Conservation (phyloP, 2,888 invertebrate genomes). For the Periphyllus acericola region DNA sequence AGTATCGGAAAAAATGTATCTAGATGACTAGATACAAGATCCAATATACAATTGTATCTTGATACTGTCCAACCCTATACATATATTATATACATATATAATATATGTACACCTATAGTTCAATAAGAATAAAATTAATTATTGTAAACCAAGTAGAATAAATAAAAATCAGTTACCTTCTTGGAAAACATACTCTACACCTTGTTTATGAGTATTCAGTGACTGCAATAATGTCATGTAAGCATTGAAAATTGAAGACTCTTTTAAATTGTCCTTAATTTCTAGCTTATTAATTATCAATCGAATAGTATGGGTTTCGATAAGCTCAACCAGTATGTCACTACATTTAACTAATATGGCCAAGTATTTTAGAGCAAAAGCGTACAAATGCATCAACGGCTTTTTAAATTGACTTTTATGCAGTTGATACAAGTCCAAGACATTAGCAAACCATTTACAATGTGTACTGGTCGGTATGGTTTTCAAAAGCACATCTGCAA, state of each 20-base stretch:
- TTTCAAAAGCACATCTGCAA: conserved; percentile 12
- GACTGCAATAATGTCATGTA: conserved; percentile 2
- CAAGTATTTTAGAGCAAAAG: conserved; percentile 47
- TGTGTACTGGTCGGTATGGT: background rate
- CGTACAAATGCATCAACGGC: background rate
- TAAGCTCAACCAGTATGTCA: background rate
- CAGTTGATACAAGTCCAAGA: conserved; percentile 7
- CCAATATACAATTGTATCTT: no score
- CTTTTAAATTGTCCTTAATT: no score
- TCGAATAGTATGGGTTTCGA: background rate
- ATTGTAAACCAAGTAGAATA: no score
- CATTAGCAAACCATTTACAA: conserved; percentile 32
- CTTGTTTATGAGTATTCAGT: conserved; percentile 24
- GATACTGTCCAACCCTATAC: no score
- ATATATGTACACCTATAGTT: no score
- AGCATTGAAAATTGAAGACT: no score
- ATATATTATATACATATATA: no score
- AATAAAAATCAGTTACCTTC: conserved; percentile 20
- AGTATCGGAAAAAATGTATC: no score
- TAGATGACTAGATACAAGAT: no score
- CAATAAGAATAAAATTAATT: no score
- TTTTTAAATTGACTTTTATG: background rate
- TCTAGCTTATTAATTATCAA: conserved; percentile 27
- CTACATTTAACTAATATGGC: conserved; percentile 30
- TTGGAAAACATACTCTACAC: conserved; percentile 27